Evolutionary conservation across 1,140 invertebrate genomes (phyloP).

Genomic region (Mizuhopecten yessoensis): DNA sequence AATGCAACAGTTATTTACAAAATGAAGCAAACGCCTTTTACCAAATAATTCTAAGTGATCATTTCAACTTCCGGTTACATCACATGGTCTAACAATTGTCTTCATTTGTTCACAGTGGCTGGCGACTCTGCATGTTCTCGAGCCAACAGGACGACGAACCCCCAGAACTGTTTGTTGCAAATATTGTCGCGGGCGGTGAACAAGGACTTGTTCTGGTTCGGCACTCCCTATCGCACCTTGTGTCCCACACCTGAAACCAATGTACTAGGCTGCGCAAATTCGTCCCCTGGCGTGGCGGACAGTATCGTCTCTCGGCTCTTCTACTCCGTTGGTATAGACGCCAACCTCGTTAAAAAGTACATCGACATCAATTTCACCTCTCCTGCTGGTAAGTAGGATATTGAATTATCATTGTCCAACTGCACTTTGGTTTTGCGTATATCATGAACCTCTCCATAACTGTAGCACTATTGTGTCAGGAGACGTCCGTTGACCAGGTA

Average conservation of each 20-base stretch:
- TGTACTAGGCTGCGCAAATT: not conserved
- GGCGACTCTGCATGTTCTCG: not conserved
- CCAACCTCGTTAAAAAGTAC: constrained; percentile 6
- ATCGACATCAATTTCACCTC: not conserved
- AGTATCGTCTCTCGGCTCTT: not conserved
- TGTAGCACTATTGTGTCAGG: no score
- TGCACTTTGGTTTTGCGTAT: no score
- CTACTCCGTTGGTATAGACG: not conserved
- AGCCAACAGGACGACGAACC: not conserved
- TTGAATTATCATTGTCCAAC: no score
- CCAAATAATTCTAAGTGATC: no score
- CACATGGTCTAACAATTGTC: not conserved
- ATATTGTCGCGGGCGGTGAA: not conserved
- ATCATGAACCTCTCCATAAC: no score
- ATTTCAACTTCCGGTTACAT: not conserved
- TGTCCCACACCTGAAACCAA: not conserved
- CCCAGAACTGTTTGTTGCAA: not conserved
- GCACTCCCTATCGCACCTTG: not conserved
- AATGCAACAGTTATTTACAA: no score
- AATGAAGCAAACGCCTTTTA: no score
- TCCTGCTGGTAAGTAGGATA: not conserved
- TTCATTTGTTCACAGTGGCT: not conserved
- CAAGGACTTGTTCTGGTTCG: not conserved
- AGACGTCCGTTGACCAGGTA: no score
- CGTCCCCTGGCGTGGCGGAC: not conserved